Evolutionary conservation across 37 sponge, comb jelly and placozoan species (phyloP), one percentile per base, ranked within the genome.

Genomic region (Spongia lamella): DNA sequence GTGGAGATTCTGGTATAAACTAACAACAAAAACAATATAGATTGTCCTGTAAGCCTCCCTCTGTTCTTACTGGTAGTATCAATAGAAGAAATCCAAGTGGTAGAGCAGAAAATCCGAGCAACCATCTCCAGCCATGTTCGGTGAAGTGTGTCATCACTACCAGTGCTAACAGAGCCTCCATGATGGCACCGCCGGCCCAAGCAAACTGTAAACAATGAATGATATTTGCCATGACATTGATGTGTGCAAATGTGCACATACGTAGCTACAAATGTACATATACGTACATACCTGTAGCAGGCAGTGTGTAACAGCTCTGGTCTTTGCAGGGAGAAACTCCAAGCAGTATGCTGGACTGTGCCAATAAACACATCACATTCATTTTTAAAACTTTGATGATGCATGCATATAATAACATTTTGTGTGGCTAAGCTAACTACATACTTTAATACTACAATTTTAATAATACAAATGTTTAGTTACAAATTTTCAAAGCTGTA

Each of bases 271-370:
- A 31, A 17, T 35, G 29, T 34, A 63, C 64, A 63, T 27, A 27
- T 35, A 26, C 64, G 15, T 29, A 58, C 60, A 15, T 29, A 63
- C 64, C 31, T 35, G 3, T 35, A 63, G 19, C 31, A 43, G 17
- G 33, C 62, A 43, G 36, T 56, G 22, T 29, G 59, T 57, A 32
- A 57, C 33, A 24, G 40, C 79, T 51, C 79, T 49, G 15, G 47
- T 55, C 53, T 79, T 79, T 13, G 49, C 79, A 49, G 79, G 79
- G 14, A 79, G 60, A 37, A 69, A 79, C 31, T 79, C 79, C 27
- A 66, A 35, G 49, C 66, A 79, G 37, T 37, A 79, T 20, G 68
- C 68, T 9, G 49, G 27, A n/a, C 79, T 79, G 31, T 39, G 50
- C 20, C 22, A 32, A 4, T n/a, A 34, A 35, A 70, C 38, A 6